Conservation (phyloP, 1,140 invertebrate species). For the Alviniconcha marisindica region DNA sequence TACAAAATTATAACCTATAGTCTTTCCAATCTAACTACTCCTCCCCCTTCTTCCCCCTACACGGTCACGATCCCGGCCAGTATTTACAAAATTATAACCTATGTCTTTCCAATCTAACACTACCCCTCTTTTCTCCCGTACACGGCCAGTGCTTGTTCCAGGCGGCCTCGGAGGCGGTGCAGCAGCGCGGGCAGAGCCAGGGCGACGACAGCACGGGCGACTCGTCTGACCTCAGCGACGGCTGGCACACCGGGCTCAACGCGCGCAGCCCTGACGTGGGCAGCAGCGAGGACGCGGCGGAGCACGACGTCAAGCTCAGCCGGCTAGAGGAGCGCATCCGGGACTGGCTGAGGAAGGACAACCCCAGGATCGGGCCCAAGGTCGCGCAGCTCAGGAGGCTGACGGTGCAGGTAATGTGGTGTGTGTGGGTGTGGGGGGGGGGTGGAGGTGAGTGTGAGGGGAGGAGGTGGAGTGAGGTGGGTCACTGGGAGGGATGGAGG, state of each 20-base stretch:
- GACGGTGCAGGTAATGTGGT: conserved; percentile 57
- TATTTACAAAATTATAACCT: too few relatives aligned
- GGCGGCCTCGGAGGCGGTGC: background rate
- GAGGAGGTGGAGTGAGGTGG: too few relatives aligned
- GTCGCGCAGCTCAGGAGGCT: conserved; percentile 59
- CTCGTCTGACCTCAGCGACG: background rate
- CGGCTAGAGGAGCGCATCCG: conserved; percentile 58
- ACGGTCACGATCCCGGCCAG: too few relatives aligned
- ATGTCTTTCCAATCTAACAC: too few relatives aligned
- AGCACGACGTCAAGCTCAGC: conserved; percentile 50
- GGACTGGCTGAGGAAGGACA: conserved; percentile 60
- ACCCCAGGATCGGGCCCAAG: conserved; percentile 54
- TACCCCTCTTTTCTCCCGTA: too few relatives aligned
- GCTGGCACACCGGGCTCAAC: background rate
- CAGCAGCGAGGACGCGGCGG: conserved; percentile 34
- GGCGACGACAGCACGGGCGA: conserved; percentile 31
- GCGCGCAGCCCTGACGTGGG: too few relatives aligned
- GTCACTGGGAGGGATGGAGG: too few relatives aligned
- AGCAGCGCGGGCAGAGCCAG: too few relatives aligned
- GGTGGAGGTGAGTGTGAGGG: too few relatives aligned
- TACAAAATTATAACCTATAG: background rate
- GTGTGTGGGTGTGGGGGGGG: too few relatives aligned
- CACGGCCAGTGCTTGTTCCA: background rate
- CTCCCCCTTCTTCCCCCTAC: too few relatives aligned
- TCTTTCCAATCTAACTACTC: background rate